Percentiles rank a stretch among this genome's conserved stretches.
Conservation (phyloP, 2,113 vertebrate genomes). For the Apistogramma diplotaenia region DNA sequence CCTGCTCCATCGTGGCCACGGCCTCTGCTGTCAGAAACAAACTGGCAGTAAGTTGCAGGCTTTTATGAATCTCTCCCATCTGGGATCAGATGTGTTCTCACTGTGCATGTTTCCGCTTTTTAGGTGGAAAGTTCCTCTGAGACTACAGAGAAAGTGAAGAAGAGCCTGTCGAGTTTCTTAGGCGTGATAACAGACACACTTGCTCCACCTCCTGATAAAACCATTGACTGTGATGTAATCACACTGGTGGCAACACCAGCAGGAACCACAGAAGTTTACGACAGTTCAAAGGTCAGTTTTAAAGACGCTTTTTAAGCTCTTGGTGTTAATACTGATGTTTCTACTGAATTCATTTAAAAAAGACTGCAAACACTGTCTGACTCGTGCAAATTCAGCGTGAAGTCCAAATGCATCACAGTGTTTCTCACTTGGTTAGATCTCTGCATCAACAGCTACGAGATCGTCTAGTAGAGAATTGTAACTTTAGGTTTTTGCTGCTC, state of each 20-base stretch:
- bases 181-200: conserved; percentile 97
- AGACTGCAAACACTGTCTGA: background rate
- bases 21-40: conserved; percentile 93
- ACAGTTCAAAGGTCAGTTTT: conserved; percentile 87
- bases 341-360: background rate
- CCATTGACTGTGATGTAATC: conserved; percentile 97
- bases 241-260: conserved; percentile 92
- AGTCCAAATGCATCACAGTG: background rate
- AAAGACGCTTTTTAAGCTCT: too few relatives aligned
- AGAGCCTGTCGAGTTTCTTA: conserved; percentile 91
- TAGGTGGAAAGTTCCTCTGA: conserved; percentile 90
- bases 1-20: conserved; percentile 95
- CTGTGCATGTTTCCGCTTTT: background rate
- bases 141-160: conserved; percentile 93
- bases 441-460: fast-evolving
- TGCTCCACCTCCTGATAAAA: conserved; percentile 94
- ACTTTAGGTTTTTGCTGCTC: background rate
- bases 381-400: background rate
- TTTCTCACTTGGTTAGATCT: background rate
- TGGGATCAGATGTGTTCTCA: background rate
- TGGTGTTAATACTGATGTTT: too few relatives aligned
- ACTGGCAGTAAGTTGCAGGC: conserved; percentile 80
- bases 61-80: background rate
- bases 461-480: background rate
- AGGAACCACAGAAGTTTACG: conserved; percentile 93